Percentiles rank a stretch among this genome's conserved stretches.
These are phyloP conservation scores for Drosophila carrolli DNA, from an alignment of 1,140 invertebrate genomes.

Conservation along the genomic window DNA sequence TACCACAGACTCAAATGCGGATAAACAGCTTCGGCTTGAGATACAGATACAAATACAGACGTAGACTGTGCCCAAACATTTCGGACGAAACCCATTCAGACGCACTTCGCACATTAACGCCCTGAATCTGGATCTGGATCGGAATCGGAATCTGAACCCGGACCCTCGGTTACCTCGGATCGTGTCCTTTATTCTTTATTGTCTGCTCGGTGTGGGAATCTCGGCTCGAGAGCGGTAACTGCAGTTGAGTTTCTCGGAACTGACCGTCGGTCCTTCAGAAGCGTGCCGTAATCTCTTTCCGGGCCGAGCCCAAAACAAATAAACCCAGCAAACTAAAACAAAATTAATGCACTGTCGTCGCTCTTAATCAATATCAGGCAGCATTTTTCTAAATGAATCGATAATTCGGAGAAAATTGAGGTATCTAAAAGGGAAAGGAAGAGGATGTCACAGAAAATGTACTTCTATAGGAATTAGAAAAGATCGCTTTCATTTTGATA, in stretches of 20 bases:
- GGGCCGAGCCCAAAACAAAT: slow-evolving; percentile 7
- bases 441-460: neutral
- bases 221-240: slow-evolving; percentile 22
- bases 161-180: slow-evolving; percentile 1
- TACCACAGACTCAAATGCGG: slow-evolving; percentile 14
- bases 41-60: slow-evolving; percentile 15
- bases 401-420: slow-evolving; percentile 20
- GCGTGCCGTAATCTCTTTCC: slow-evolving; percentile 46
- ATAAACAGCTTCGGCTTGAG: neutral
- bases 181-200: slow-evolving; percentile 49
- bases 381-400: slow-evolving; percentile 50
- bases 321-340: neutral
- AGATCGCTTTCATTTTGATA: too few species aligned
- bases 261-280: slow-evolving; percentile 72
- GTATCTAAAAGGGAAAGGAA: neutral
- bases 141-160: slow-evolving; percentile 1
- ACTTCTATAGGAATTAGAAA: neutral
- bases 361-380: slow-evolving; percentile 60
- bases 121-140: slow-evolving; percentile 25
- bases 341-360: slow-evolving; percentile 34
- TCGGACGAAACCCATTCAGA: slow-evolving; percentile 77
- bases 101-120: slow-evolving; percentile 82
- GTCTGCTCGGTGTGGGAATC: slow-evolving; percentile 58
- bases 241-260: slow-evolving; percentile 58
- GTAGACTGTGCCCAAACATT: slow-evolving; percentile 21